Evolutionary conservation across 2,113 vertebrate species (phyloP).

Genomic region (Proterorhinus semilunaris): DNA sequence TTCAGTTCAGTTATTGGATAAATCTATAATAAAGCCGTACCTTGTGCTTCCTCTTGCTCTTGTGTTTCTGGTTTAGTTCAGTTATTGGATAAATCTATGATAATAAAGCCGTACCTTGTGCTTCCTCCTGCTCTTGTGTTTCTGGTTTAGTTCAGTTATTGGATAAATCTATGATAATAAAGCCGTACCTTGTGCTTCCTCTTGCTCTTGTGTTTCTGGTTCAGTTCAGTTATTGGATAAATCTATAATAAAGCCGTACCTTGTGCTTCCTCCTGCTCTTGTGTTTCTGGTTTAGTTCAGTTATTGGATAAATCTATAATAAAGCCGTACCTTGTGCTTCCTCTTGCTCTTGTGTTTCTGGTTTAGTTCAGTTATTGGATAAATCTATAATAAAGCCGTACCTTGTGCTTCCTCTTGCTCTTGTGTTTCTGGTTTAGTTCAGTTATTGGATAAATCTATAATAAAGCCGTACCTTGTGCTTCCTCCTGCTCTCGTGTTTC

Average conservation of each 20-base stretch:
- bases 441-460: too few relatives aligned
- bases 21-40: too few relatives aligned
- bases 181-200: too few relatives aligned
- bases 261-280: slow-evolving; percentile 2
- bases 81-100: too few relatives aligned
- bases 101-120: slow-evolving; percentile 76
- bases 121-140: slow-evolving; percentile 91
- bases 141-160: slow-evolving; percentile 66
- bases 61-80: slow-evolving; percentile 85
- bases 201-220: slow-evolving; percentile 66
- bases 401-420: slow-evolving; percentile 94
- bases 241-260: background rate
- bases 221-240: too few relatives aligned
- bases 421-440: slow-evolving; percentile 81
- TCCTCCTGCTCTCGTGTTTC: too few relatives aligned
- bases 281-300: slow-evolving; percentile 20
- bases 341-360: slow-evolving; percentile 26
- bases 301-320: too few relatives aligned
- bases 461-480: too few relatives aligned
- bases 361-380: background rate
- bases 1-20: background rate
- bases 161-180: too few relatives aligned
- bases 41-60: slow-evolving; percentile 96
- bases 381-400: too few relatives aligned
- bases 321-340: too few relatives aligned